Conservation (phyloP, 1,140 invertebrate genomes). For the Trichonephila clavipes region DNA sequence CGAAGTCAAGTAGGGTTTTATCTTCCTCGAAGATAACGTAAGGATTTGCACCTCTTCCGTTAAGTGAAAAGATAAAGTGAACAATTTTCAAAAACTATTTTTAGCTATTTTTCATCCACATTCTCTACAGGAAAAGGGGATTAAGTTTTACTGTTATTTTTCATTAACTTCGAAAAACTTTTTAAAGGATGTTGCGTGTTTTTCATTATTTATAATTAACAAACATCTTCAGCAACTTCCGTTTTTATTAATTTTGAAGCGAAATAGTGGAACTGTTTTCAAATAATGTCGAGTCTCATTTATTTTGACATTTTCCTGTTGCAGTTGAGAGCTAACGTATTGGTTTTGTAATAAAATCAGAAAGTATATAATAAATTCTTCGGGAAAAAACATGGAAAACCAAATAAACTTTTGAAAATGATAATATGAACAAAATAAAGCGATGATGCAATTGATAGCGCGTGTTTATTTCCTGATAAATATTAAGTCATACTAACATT, state of each 20-base stretch:
- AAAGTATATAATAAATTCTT: too few relatives aligned
- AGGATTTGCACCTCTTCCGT: not conserved
- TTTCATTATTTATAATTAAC: conserved; percentile 19
- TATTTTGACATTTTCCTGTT: not conserved
- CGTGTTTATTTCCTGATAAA: too few relatives aligned
- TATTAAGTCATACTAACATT: too few relatives aligned
- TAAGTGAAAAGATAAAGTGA: conserved; percentile 14
- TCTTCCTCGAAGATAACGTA: not conserved
- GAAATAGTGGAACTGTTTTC: not conserved
- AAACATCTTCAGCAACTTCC: not conserved
- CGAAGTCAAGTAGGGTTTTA: not conserved
- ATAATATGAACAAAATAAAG: too few relatives aligned
- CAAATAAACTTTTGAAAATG: too few relatives aligned
- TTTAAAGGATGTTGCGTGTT: not conserved
- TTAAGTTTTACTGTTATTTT: not conserved
- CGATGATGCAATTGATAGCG: too few relatives aligned
- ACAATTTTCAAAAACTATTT: not conserved
- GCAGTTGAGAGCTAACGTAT: not conserved
- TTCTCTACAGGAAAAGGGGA: not conserved
- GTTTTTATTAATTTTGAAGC: not conserved
- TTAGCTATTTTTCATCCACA: conserved; percentile 15
- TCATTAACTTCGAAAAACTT: too few relatives aligned
- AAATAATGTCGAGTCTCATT: not conserved
- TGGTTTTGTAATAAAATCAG: too few relatives aligned
- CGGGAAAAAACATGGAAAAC: too few relatives aligned